Conservation (phyloP, 2,888 invertebrate genomes). For the Caenorhabditis angaria region DNA sequence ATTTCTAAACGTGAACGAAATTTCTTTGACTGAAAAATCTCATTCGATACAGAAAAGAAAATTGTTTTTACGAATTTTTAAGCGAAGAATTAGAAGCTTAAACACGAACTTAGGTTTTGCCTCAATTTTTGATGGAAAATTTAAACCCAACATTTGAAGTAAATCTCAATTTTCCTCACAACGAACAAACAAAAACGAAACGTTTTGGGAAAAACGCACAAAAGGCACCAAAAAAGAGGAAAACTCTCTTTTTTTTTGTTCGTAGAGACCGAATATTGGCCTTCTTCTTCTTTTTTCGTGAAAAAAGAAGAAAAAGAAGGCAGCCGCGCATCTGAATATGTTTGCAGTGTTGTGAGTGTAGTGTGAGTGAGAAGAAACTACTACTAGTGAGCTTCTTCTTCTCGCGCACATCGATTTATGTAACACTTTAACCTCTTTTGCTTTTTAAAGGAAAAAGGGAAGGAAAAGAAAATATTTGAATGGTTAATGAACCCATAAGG, state of each 20-base stretch:
- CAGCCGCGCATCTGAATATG: conserved; percentile 3
- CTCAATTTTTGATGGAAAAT: too few species aligned
- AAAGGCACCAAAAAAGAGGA: not conserved
- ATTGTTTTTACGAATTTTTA: too few species aligned
- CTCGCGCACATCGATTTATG: not conserved
- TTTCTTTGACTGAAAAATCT: too few species aligned
- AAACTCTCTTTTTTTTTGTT: not conserved
- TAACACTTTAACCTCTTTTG: not conserved
- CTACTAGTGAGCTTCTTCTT: not conserved
- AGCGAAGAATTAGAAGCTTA: too few species aligned
- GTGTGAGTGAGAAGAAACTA: not conserved
- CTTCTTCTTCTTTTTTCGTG: not conserved
- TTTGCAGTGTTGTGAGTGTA: not conserved
- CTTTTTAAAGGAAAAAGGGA: not conserved
- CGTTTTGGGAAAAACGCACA: not conserved
- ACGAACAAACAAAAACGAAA: not conserved
- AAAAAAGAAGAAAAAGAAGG: not conserved
- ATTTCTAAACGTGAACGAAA: too few species aligned
- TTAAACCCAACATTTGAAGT: not conserved
- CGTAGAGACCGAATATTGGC: not conserved
- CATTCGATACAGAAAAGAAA: too few species aligned
- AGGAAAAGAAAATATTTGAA: too few species aligned
- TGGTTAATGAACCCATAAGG: not conserved
- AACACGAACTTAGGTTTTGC: too few species aligned
- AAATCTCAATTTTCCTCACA: not conserved